phyloP scores from a whole-genome alignment of 2,113 vertebrate species.

The Nothoprocta pentlandii region DNA sequence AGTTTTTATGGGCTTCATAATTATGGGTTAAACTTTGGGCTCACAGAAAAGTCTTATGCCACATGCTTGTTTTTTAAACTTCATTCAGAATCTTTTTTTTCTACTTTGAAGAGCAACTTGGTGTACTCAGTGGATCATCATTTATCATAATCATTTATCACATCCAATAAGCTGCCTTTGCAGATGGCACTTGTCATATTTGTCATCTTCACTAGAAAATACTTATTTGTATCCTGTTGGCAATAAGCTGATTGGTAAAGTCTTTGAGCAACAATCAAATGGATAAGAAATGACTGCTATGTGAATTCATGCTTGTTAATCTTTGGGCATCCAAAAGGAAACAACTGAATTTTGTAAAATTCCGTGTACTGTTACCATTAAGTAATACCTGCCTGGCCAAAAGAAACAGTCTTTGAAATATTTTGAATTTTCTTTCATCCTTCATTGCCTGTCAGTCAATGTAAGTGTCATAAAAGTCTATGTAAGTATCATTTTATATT shows the following conservation, averaged over 20 bases:
- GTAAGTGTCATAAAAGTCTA: not conserved
- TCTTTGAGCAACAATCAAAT: not conserved
- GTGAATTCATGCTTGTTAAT: not conserved
- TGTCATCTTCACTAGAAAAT: not conserved
- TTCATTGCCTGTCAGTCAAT: not conserved
- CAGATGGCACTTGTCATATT: not conserved
- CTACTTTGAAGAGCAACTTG: not conserved
- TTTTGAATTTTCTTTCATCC: not conserved
- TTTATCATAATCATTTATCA: not conserved
- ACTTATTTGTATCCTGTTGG: not conserved
- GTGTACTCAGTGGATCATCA: not conserved
- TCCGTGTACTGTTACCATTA: not conserved
- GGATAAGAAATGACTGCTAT: not conserved
- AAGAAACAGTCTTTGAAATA: not conserved
- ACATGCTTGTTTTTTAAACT: not conserved
- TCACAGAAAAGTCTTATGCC: not conserved
- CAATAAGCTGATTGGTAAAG: not conserved
- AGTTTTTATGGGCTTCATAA: not conserved
- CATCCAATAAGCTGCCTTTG: not conserved
- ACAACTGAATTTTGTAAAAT: not conserved
- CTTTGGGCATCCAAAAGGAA: not conserved
- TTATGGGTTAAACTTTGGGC: not conserved
- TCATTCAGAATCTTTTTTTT: not conserved
- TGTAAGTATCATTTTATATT: not conserved
- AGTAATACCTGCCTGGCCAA: not conserved